Evolutionary conservation across 1,140 invertebrate species (phyloP).

Genomic region (Orius laevigatus): DNA sequence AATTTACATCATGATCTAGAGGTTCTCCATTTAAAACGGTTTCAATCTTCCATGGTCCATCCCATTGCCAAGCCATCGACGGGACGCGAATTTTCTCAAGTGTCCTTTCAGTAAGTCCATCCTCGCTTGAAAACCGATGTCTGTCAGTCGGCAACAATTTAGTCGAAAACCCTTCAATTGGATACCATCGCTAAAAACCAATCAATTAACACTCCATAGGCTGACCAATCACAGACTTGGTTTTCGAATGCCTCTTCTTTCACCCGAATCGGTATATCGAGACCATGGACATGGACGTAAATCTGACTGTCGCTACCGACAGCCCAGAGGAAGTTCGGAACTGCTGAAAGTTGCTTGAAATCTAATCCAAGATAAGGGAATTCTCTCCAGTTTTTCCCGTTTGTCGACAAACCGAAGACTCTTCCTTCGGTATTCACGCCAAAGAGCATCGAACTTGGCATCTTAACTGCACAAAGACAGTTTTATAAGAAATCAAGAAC

Average conservation of each 20-base stretch:
- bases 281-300: constrained; percentile 72
- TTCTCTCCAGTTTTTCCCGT: constrained; percentile 63
- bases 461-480: too few relatives aligned
- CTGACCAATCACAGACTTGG: constrained; percentile 37
- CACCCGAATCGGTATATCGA: constrained; percentile 77
- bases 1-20: constrained; percentile 59
- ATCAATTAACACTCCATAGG: constrained; percentile 4
- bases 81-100: constrained; percentile 69
- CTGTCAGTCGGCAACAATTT: constrained; percentile 71
- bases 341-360: constrained; percentile 70
- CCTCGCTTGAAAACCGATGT: constrained; percentile 63
- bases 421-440: constrained; percentile 73
- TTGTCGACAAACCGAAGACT: constrained; percentile 64
- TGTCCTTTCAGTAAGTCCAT: constrained; percentile 58
- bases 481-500: too few relatives aligned
- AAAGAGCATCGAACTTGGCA: constrained; percentile 56
- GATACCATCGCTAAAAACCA: constrained; percentile 59
- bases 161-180: constrained; percentile 70
- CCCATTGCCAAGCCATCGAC: constrained; percentile 87
- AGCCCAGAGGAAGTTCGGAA: constrained; percentile 74
- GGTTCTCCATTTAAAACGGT: constrained; percentile 71
- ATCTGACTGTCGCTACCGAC: constrained; percentile 81
- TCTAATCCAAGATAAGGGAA: constrained; percentile 68
- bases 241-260: constrained; percentile 86
- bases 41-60: constrained; percentile 82